Conservation (phyloP, 1,140 invertebrate species). For the Heliconius congener region DNA sequence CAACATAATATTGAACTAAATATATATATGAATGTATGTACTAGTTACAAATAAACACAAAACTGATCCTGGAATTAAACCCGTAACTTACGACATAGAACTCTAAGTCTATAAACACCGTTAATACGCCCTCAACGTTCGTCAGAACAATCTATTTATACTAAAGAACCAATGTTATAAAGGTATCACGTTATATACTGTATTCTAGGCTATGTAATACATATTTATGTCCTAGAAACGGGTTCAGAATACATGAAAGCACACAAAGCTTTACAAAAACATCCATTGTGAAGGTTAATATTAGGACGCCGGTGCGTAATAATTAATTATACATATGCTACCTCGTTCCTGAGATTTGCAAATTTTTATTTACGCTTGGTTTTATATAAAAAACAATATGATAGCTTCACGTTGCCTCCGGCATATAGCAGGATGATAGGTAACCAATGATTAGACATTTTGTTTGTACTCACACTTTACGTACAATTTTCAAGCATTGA, state of each 20-base stretch:
- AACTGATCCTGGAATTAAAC: not conserved
- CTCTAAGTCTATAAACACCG: not conserved
- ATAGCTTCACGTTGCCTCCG: not conserved
- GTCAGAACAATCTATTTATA: constrained; percentile 9
- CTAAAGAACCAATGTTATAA: not conserved
- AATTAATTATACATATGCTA: constrained; percentile 10
- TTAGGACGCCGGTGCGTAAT: not conserved
- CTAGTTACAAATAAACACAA: not conserved
- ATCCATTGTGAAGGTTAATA: constrained; percentile 6
- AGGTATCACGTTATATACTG: not conserved
- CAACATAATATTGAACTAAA: not conserved
- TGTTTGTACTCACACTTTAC: too few relatives aligned
- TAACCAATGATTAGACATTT: too few relatives aligned
- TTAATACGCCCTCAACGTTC: not conserved
- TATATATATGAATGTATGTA: not conserved
- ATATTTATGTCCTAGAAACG: constrained; percentile 11
- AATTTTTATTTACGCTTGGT: not conserved
- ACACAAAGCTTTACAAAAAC: not conserved
- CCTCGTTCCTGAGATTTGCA: not conserved
- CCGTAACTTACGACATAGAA: not conserved
- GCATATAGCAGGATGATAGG: too few relatives aligned
- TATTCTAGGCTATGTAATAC: constrained; percentile 9
- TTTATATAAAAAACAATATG: not conserved
- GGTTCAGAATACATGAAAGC: not conserved
- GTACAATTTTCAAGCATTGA: too few relatives aligned